Percentiles rank a stretch among this genome's conserved stretches.
Conservation (phyloP, 1,140 invertebrate genomes). For the Bombus superbus region DNA sequence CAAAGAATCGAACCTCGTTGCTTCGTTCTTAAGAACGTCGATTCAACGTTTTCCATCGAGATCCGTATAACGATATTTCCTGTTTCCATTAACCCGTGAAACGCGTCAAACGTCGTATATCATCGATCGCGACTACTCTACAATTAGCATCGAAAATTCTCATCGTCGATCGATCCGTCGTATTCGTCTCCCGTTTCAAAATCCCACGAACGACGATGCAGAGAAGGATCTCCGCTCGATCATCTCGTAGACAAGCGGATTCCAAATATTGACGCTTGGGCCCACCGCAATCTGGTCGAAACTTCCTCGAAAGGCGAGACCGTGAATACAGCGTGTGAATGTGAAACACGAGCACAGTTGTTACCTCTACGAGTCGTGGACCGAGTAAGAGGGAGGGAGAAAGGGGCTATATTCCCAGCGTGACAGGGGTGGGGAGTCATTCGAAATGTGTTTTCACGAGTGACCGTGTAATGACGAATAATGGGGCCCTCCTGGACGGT, state of each 20-base stretch:
- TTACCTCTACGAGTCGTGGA: not conserved
- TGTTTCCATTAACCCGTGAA: not conserved
- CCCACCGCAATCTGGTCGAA: conserved; percentile 33
- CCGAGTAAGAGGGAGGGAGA: not conserved
- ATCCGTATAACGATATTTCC: not conserved
- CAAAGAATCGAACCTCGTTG: no score
- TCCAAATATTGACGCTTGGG: conserved; percentile 67
- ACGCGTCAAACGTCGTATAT: not conserved
- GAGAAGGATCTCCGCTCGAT: conserved; percentile 38
- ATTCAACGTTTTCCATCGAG: not conserved
- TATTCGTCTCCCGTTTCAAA: not conserved
- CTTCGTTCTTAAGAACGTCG: not conserved
- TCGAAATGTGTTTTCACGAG: conserved; percentile 77
- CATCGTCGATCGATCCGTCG: not conserved
- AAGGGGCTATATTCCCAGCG: not conserved
- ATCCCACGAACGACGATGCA: not conserved
- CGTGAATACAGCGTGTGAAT: conserved; percentile 40
- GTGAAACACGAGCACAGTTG: conserved; percentile 58
- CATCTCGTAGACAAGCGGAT: conserved; percentile 47
- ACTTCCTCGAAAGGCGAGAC: conserved; percentile 31
- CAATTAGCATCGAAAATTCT: not conserved
- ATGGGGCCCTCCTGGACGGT: conserved; percentile 74
- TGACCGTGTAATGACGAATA: conserved; percentile 82
- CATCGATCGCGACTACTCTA: not conserved
- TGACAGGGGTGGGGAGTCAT: conserved; percentile 31